phyloP scores from a whole-genome alignment of 2,113 vertebrate species.

The Dicentrarchus labrax region DNA sequence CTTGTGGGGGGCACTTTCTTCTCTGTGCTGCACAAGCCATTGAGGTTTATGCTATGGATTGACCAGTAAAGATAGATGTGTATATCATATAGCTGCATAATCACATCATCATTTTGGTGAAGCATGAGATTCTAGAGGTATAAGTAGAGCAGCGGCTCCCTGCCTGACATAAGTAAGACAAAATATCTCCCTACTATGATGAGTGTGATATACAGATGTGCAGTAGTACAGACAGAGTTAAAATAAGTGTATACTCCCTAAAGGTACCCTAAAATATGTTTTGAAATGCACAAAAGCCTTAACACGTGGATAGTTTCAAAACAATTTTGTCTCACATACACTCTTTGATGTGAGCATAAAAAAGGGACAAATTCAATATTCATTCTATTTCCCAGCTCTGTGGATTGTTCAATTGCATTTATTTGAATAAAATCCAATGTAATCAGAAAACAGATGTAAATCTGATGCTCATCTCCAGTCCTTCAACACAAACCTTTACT shows the following conservation, averaged over 20 bases:
- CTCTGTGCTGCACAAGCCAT: conserved; percentile 1
- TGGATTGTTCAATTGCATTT: conserved; percentile 17
- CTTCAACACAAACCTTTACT: conserved; percentile 33
- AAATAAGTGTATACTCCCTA: not conserved
- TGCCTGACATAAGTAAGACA: conserved; percentile 19
- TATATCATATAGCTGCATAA: conserved; percentile 58
- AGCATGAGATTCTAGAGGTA: conserved; percentile 14
- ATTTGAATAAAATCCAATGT: conserved; percentile 17
- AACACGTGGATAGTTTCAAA: not conserved
- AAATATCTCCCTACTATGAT: conserved; percentile 15
- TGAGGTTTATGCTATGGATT: not conserved
- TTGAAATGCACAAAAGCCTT: not conserved
- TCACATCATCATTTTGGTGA: conserved; percentile 41
- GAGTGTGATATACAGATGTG: not conserved
- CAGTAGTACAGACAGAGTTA: not conserved
- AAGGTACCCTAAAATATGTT: not conserved
- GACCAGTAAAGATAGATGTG: conserved; percentile 39
- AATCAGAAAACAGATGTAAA: conserved; percentile 51
- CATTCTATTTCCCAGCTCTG: conserved; percentile 5
- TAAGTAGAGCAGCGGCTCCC: conserved; percentile 23
- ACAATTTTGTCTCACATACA: not conserved
- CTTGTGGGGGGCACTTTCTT: no score
- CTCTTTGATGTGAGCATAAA: not conserved
- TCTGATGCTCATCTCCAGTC: conserved; percentile 38
- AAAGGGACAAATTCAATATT: not conserved